A percentile compares a stretch with the other conserved stretches of the same genome.
These are phyloP conservation scores for Chlorops oryzae DNA, from an alignment of 1,140 invertebrate species.

Conservation along the genomic window DNA sequence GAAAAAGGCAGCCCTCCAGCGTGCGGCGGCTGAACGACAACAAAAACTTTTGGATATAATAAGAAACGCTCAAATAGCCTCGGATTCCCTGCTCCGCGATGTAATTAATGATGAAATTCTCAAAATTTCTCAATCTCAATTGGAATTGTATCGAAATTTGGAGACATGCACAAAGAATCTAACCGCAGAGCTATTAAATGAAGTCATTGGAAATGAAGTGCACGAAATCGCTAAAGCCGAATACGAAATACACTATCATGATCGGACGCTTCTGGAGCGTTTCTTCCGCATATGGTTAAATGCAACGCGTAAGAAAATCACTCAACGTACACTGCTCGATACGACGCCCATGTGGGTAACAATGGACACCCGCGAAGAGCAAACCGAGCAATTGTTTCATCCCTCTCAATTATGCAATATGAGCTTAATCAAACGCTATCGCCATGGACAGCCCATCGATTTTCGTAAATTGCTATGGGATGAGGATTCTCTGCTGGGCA, in stretches of 20 bases:
- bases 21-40: too few species aligned
- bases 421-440: slow-evolving; percentile 34
- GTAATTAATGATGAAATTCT: too few species aligned
- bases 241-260: slow-evolving; percentile 18
- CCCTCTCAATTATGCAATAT: slow-evolving; percentile 14
- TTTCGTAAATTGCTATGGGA: slow-evolving; percentile 20
- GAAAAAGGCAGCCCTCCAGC: too few species aligned
- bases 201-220: slow-evolving; percentile 12
- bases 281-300: slow-evolving; percentile 16
- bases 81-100: too few species aligned
- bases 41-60: too few species aligned
- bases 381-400: slow-evolving; percentile 23
- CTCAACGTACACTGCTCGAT: slow-evolving; percentile 17
- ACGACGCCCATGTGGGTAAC: slow-evolving; percentile 17
- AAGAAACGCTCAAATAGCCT: too few species aligned
- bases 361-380: slow-evolving; percentile 11
- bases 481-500: not conserved
- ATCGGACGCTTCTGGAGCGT: slow-evolving; percentile 13
- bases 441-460: slow-evolving; percentile 31
- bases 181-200: slow-evolving; percentile 24
- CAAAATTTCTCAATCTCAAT: too few species aligned
- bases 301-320: slow-evolving; percentile 3
- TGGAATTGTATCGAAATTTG: not conserved
- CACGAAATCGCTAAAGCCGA: slow-evolving; percentile 14
- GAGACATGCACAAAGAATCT: slow-evolving; percentile 34